Evolutionary conservation across 2,888 invertebrate genomes (phyloP).

Genomic region (Lithodes maja): DNA sequence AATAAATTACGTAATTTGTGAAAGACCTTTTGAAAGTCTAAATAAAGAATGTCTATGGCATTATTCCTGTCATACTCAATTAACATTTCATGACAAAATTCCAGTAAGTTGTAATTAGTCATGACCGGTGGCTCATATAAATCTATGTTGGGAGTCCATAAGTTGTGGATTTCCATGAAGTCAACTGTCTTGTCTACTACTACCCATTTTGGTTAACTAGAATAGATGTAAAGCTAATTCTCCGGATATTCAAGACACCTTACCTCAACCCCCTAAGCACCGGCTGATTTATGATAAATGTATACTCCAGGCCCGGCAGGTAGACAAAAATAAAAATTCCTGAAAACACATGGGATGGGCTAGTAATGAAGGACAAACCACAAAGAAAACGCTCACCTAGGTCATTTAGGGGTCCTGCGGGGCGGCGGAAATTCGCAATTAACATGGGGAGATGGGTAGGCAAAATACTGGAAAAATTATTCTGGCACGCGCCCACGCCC

Average conservation of each 20-base stretch:
- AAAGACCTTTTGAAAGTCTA: slow-evolving; percentile 14
- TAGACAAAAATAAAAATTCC: too few species aligned
- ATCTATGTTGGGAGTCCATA: neutral
- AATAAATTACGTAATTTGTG: neutral
- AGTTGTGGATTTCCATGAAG: neutral
- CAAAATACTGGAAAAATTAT: too few species aligned
- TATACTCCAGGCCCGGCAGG: too few species aligned
- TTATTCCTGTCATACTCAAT: slow-evolving; percentile 3
- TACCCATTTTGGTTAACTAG: neutral
- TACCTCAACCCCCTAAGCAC: neutral
- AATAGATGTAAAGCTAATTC: neutral
- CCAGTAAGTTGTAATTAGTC: slow-evolving; percentile 7
- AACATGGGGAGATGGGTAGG: too few species aligned
- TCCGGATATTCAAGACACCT: neutral
- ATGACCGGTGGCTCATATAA: neutral
- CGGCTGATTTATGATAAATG: too few species aligned
- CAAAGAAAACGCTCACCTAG: too few species aligned
- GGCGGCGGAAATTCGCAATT: too few species aligned
- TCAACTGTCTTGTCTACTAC: neutral
- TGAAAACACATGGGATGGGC: too few species aligned
- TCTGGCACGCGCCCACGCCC: too few species aligned
- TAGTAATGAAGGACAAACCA: too few species aligned
- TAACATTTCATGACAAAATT: slow-evolving; percentile 8
- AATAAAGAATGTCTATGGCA: neutral
- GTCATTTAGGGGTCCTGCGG: too few species aligned